Evolutionary conservation across 1,140 invertebrate genomes (phyloP).

Genomic region (Ostrea denselamellosa): DNA sequence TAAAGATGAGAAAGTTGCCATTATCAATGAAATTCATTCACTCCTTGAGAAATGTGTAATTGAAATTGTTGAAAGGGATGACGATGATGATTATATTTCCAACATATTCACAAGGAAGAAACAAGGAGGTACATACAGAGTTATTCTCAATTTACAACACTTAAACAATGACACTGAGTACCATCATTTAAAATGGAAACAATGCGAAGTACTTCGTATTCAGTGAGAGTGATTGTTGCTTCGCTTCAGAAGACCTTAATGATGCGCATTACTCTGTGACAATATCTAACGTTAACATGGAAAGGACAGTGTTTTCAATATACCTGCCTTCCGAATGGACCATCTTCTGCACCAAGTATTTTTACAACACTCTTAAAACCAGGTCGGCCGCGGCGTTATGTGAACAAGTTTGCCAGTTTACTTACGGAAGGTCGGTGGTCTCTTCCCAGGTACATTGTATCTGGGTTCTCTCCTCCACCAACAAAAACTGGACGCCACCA

Average conservation of each 20-base stretch:
- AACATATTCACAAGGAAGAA: conserved; percentile 55
- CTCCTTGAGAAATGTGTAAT: conserved; percentile 35
- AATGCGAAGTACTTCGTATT: conserved; percentile 42
- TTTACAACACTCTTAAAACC: conserved; percentile 58
- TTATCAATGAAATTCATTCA: conserved; percentile 27
- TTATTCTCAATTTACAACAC: conserved; percentile 56
- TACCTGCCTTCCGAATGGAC: conserved; percentile 51
- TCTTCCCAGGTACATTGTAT: too few relatives aligned
- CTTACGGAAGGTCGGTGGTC: too few relatives aligned
- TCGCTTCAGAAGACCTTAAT: conserved; percentile 56
- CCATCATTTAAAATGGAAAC: conserved; percentile 64
- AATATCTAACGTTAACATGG: conserved; percentile 48
- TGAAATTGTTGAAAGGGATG: neutral
- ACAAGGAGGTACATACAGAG: conserved; percentile 49
- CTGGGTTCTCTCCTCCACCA: too few relatives aligned
- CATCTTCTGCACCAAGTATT: conserved; percentile 39
- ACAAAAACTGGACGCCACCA: too few relatives aligned
- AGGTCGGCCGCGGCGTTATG: too few relatives aligned
- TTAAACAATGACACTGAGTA: conserved; percentile 51
- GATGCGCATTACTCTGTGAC: conserved; percentile 53
- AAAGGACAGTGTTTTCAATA: conserved; percentile 42
- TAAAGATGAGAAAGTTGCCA: neutral
- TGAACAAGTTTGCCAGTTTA: too few relatives aligned
- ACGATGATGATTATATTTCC: conserved; percentile 49
- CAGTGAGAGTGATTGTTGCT: conserved; percentile 49